These are phyloP conservation scores for Ranitomeya imitator DNA, from an alignment of 2,113 vertebrate genomes.

Conservation along the genomic window DNA sequence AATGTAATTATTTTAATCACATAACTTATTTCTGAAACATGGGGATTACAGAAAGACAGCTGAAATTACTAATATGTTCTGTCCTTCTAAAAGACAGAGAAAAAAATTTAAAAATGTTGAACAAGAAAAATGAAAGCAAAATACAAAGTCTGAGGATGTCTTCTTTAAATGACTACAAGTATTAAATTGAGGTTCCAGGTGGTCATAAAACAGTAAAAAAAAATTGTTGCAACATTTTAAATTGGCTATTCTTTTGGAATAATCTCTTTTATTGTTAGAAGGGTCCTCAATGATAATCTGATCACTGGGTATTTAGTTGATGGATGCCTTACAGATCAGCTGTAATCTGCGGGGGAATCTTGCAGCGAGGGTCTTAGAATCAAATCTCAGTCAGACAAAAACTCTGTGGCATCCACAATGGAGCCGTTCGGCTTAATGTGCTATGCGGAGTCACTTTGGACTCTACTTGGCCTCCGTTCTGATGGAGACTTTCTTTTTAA, in stretches of 20 bases:
- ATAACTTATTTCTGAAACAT: not conserved
- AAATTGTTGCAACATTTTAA: too few relatives aligned
- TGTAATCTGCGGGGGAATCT: not conserved
- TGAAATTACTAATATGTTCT: not conserved
- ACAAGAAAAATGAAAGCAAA: not conserved
- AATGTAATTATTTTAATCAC: conserved; percentile 21
- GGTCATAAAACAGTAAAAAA: too few relatives aligned
- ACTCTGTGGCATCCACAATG: too few relatives aligned
- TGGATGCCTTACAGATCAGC: not conserved
- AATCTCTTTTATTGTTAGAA: not conserved
- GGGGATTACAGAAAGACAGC: not conserved
- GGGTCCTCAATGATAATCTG: not conserved
- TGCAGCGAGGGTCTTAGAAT: not conserved
- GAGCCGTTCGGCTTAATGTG: too few relatives aligned
- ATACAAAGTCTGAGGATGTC: not conserved
- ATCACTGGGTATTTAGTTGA: not conserved
- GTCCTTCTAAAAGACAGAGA: not conserved
- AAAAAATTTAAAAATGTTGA: not conserved
- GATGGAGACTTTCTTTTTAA: too few relatives aligned
- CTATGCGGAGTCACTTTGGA: too few relatives aligned
- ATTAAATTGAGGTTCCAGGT: too few relatives aligned
- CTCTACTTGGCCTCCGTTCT: too few relatives aligned
- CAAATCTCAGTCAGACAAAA: too few relatives aligned
- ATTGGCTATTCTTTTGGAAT: not conserved
- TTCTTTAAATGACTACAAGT: not conserved